phyloP scores from a whole-genome alignment of 2,797 vertebrate species.

The Chaunax sp. region DNA sequence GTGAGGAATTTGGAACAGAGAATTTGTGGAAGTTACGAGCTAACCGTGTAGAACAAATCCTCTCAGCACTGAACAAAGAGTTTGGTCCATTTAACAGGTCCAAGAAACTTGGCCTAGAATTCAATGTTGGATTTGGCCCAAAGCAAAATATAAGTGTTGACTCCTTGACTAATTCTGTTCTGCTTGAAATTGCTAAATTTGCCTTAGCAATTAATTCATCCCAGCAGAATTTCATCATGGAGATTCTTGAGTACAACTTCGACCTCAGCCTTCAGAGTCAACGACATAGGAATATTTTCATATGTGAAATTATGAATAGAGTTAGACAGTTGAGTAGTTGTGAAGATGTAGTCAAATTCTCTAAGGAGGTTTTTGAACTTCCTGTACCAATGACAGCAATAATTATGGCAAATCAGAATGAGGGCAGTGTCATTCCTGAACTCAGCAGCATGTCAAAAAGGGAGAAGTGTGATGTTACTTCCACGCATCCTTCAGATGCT shows the following conservation, averaged over 20 bases:
- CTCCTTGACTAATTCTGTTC: not conserved
- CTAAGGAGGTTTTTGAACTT: slow-evolving; percentile 45
- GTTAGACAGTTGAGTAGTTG: not conserved
- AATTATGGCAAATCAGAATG: not conserved
- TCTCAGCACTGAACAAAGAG: not conserved
- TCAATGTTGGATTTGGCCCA: slow-evolving; percentile 37
- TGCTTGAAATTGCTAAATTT: slow-evolving; percentile 42
- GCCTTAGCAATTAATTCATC: slow-evolving; percentile 40
- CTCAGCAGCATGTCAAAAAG: not conserved
- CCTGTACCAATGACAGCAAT: not conserved
- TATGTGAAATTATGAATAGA: slow-evolving; percentile 27
- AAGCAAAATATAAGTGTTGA: slow-evolving; percentile 28
- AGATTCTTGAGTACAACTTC: slow-evolving; percentile 55
- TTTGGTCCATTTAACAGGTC: fast-evolving
- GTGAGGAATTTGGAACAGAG: not conserved
- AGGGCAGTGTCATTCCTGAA: not conserved
- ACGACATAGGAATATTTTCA: slow-evolving; percentile 9
- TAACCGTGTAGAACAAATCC: slow-evolving; percentile 30
- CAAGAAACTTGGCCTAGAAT: slow-evolving; percentile 4
- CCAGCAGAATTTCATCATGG: slow-evolving; percentile 42
- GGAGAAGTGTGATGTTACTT: not conserved
- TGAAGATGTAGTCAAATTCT: slow-evolving; percentile 15
- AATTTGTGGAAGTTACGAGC: slow-evolving; percentile 41
- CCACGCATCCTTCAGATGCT: not conserved
- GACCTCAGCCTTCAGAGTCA: slow-evolving; percentile 19